phyloP scores from a whole-genome alignment of 2,797 vertebrate genomes.

The Adelosebastes latens region DNA sequence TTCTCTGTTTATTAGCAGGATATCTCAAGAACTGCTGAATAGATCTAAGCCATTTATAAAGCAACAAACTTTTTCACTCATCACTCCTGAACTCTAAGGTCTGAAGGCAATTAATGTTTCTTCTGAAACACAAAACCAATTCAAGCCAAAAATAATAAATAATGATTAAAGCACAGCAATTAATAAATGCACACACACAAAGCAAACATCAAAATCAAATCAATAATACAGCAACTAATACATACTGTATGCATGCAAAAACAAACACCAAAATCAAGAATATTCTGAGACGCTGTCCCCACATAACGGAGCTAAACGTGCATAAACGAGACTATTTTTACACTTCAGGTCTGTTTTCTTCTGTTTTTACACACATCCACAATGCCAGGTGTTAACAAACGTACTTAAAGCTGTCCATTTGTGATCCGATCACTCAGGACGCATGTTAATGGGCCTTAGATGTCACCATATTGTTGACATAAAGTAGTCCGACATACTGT shows the following conservation, averaged over 20 bases:
- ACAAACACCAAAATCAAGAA: too few species aligned
- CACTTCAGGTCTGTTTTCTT: neutral
- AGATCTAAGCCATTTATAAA: neutral
- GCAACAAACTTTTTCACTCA: neutral
- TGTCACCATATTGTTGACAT: neutral
- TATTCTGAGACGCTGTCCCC: neutral
- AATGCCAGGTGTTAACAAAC: too few species aligned
- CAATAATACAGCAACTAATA: too few species aligned
- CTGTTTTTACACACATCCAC: neutral
- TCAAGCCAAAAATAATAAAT: too few species aligned
- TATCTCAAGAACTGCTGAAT: neutral
- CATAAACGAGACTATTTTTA: neutral
- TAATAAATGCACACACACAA: too few species aligned
- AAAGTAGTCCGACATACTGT: neutral
- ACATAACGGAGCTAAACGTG: neutral
- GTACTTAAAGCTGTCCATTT: too few species aligned
- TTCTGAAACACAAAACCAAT: neutral
- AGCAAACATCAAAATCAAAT: too few species aligned
- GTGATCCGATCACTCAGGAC: too few species aligned
- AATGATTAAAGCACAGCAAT: too few species aligned
- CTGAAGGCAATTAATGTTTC: neutral
- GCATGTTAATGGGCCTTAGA: neutral
- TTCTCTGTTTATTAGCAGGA: neutral
- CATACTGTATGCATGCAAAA: too few species aligned
- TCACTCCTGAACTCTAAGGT: neutral